Percentiles rank a stretch among this genome's conserved stretches.
Conservation (phyloP, 2,888 invertebrate species). For the Zaprionus obscuricornis region DNA sequence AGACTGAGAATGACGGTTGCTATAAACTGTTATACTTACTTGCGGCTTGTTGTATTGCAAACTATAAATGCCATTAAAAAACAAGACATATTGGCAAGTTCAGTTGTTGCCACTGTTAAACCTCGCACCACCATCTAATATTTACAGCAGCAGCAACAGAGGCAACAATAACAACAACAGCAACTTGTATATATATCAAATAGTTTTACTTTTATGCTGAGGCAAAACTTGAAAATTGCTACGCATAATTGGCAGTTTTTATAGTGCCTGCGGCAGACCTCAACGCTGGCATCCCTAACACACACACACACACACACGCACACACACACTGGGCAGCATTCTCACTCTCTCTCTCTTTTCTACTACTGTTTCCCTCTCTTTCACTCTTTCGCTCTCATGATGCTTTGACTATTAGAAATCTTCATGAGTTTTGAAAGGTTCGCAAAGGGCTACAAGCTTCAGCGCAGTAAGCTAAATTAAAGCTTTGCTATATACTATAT, state of each 20-base stretch:
- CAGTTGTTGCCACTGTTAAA: not conserved
- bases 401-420: conserved; percentile 48
- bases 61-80: not conserved
- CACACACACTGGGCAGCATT: too few relatives aligned
- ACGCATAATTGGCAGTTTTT: conserved; percentile 68
- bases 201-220: conserved; percentile 18
- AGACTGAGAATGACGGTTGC: too few relatives aligned
- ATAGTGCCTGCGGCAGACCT: conserved; percentile 11
- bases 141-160: not conserved
- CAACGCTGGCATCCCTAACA: conserved; percentile 3
- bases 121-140: not conserved
- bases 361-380: too few relatives aligned
- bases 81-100: conserved; percentile 1
- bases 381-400: too few relatives aligned
- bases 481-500: too few relatives aligned
- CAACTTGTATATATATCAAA: too few relatives aligned
- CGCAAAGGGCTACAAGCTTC: not conserved
- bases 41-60: too few relatives aligned
- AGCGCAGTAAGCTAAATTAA: too few relatives aligned
- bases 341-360: too few relatives aligned
- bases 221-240: conserved; percentile 41
- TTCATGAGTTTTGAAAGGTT: conserved; percentile 36
- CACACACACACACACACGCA: too few relatives aligned
- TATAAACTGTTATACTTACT: too few relatives aligned
- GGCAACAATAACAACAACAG: conserved; percentile 9